Evolutionary conservation across 2,888 invertebrate species (phyloP), one percentile per base, ranked within the genome.

Genomic region (Athalia cordata): DNA sequence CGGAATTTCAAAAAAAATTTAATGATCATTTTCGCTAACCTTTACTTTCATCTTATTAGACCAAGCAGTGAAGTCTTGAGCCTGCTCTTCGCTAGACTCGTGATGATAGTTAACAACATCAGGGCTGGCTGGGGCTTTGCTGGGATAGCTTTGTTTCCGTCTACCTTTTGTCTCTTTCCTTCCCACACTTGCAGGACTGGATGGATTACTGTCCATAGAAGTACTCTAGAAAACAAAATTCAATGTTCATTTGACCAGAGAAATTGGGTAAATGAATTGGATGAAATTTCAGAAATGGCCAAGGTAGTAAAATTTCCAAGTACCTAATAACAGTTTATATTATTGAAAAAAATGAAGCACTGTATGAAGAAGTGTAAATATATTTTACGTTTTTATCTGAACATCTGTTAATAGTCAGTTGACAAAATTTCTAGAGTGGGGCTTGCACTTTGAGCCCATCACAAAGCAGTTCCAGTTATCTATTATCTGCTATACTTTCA

Each of bases 141-240:
- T 94, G 2, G 96, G 96, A 89, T 94, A 96, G 87, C 95, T 95
- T 89, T 96, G 96, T 91, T 96, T 96, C 90, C 96, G 92, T 81
- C 96, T 93, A 81, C 95, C 95, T 68, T 94, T 93, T 78, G 93
- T 93, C 79, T 92, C 92, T 67, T 91, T 91, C n/a, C 89, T 89
- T 29, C 90, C 90, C 45, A 91, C 89, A 72, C 89, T 90, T 45
- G 89, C 89, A 9, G 90, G 90, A 83, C 90, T 90, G 79, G 90
- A 89, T 15, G 90, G 90, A 82, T 89, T 90, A 81, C 90, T 90
- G 82, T 90, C 90, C 85, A 89, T 85, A 4, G 89, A 89, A 81
- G 87, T 85, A 82, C 87, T 87, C 89, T 90, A 82, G 11, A 72
- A 80, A 80, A 72, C 78, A 55, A 79, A 80, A 83, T 67, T 65